Percentiles rank a stretch among this genome's conserved stretches.
phyloP scores from a whole-genome alignment of 2,113 vertebrate species.

The Xenus cinereus region DNA sequence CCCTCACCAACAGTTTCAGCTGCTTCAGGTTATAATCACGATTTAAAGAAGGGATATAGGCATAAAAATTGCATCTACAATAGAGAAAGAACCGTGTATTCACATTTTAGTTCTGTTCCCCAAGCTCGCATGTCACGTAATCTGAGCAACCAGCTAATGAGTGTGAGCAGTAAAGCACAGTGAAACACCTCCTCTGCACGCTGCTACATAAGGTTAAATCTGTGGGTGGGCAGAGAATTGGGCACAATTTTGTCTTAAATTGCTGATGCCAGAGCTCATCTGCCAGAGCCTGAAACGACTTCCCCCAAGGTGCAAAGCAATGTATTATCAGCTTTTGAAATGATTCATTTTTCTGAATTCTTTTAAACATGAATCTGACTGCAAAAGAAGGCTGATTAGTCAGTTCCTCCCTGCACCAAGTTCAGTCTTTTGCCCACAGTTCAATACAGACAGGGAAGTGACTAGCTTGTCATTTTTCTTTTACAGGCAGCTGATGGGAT shows the following conservation, averaged over 20 bases:
- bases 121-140: neutral
- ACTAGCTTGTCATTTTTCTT: slow-evolving; percentile 42
- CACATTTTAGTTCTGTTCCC: neutral
- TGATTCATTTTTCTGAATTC: slow-evolving; percentile 54
- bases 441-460: slow-evolving; percentile 39
- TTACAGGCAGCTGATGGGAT: slow-evolving; percentile 12
- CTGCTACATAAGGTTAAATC: neutral
- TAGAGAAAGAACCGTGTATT: neutral
- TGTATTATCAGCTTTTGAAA: slow-evolving; percentile 24
- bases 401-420: slow-evolving; percentile 51
- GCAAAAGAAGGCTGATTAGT: slow-evolving; percentile 57
- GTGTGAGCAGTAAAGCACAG: neutral
- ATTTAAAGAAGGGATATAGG: neutral
- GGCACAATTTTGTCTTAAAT: neutral
- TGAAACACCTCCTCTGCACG: neutral
- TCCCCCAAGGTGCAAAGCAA: slow-evolving; percentile 30
- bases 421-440: slow-evolving; percentile 48
- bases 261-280: slow-evolving; percentile 13
- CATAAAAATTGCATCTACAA: neutral
- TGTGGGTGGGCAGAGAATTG: neutral
- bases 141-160: neutral
- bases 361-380: slow-evolving; percentile 27
- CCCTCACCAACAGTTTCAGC: neutral
- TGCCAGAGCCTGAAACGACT: slow-evolving; percentile 18
- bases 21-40: neutral